Percentiles rank a stretch among this genome's conserved stretches.
Evolutionary conservation across 2,888 invertebrate genomes (phyloP).

Genomic region (Agapostemon virescens): DNA sequence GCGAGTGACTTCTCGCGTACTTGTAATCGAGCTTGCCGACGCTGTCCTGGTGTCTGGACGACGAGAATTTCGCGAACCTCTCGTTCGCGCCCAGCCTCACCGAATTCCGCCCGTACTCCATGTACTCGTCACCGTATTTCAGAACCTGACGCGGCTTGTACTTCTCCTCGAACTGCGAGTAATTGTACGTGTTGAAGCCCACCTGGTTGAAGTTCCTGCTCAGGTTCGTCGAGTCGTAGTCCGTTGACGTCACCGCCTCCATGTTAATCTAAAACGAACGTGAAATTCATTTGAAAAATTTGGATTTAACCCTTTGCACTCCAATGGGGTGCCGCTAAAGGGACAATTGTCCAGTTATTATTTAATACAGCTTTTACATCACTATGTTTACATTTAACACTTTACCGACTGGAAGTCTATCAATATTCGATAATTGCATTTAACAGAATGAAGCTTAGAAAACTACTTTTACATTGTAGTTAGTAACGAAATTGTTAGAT

Average conservation of each 20-base stretch:
- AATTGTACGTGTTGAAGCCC: constrained; percentile 76
- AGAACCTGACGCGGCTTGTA: constrained; percentile 72
- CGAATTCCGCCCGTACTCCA: constrained; percentile 71
- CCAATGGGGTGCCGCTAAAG: too few relatives aligned
- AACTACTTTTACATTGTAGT: too few relatives aligned
- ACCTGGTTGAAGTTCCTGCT: constrained; percentile 76
- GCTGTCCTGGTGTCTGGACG: constrained; percentile 64
- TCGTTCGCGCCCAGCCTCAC: constrained; percentile 65
- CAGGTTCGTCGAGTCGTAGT: constrained; percentile 79
- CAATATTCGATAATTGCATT: too few relatives aligned
- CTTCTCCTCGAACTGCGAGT: constrained; percentile 76
- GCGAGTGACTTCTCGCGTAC: constrained; percentile 74
- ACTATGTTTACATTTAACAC: too few relatives aligned
- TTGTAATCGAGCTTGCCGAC: constrained; percentile 68
- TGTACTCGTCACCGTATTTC: constrained; percentile 74
- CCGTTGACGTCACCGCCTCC: constrained; percentile 81
- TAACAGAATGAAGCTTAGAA: too few relatives aligned
- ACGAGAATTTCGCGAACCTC: constrained; percentile 55
- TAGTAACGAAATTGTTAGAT: too few relatives aligned
- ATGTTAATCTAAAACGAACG: constrained; percentile 81
- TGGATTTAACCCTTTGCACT: too few relatives aligned
- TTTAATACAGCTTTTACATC: too few relatives aligned
- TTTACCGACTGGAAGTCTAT: too few relatives aligned
- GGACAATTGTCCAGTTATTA: too few relatives aligned
- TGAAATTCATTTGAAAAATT: background rate